phyloP scores from a whole-genome alignment of 2,797 vertebrate genomes.

The Gallinago stenura region DNA sequence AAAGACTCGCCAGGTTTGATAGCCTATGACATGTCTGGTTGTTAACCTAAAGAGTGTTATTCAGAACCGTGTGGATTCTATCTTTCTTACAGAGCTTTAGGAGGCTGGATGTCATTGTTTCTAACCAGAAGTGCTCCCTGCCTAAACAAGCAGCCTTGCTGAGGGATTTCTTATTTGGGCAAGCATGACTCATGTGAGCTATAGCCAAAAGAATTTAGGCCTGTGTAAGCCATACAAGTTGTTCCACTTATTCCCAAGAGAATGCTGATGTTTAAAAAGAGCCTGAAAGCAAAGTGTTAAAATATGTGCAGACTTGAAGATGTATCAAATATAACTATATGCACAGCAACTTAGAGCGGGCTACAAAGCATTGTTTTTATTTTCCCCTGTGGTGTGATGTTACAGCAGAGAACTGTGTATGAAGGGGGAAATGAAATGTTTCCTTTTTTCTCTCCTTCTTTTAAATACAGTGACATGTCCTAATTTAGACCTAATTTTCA shows the following conservation, averaged over 20 bases:
- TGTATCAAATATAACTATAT: background rate
- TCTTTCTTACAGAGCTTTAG: background rate
- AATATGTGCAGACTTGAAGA: background rate
- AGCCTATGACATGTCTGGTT: background rate
- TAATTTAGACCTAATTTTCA: conserved; percentile 79
- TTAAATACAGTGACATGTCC: conserved; percentile 77
- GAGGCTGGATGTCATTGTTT: background rate
- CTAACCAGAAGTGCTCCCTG: background rate
- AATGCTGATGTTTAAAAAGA: background rate
- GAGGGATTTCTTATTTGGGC: background rate
- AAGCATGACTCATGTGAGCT: background rate
- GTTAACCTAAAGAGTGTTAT: background rate
- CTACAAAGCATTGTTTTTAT: conserved; percentile 7
- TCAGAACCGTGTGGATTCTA: background rate
- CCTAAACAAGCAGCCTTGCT: background rate
- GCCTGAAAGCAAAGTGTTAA: background rate
- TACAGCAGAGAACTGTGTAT: background rate
- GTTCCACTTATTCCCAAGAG: background rate
- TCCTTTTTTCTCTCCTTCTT: background rate
- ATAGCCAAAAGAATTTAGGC: background rate
- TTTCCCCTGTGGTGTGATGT: background rate
- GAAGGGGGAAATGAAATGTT: conserved; percentile 17
- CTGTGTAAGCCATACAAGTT: background rate
- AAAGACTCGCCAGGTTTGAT: background rate
- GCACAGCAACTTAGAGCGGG: background rate